These are phyloP conservation scores for Rhea pennata DNA, from an alignment of 2,113 vertebrate genomes.

Conservation along the genomic window DNA sequence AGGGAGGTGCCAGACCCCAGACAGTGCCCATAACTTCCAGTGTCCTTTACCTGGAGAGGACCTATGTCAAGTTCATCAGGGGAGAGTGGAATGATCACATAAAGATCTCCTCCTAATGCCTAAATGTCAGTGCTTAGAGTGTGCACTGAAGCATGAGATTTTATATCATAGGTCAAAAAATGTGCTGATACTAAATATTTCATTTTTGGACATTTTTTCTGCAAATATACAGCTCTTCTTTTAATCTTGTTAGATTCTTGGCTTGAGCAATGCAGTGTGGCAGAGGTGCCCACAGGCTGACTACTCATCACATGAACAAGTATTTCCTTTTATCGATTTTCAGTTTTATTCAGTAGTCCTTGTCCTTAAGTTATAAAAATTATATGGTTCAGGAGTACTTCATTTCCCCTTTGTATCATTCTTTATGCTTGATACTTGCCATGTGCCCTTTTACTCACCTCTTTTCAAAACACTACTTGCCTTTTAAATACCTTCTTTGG, in stretches of 20 bases:
- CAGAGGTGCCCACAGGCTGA: neutral
- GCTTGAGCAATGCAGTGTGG: neutral
- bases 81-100: neutral
- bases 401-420: neutral
- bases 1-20: neutral
- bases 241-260: neutral
- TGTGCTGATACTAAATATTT: neutral
- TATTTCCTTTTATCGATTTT: neutral
- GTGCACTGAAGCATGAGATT: neutral
- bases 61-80: neutral
- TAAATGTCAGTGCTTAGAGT: neutral
- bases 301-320: neutral
- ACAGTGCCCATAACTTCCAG: neutral
- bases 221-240: neutral
- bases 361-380: neutral
- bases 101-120: neutral
- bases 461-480: neutral
- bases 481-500: neutral
- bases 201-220: neutral
- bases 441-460: neutral
- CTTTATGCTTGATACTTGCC: neutral
- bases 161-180: neutral
- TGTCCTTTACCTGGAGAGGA: fast-evolving
- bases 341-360: neutral
- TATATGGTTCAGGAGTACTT: neutral